Conservation (phyloP, 2,888 invertebrate species). For the Heliconius aoede region DNA sequence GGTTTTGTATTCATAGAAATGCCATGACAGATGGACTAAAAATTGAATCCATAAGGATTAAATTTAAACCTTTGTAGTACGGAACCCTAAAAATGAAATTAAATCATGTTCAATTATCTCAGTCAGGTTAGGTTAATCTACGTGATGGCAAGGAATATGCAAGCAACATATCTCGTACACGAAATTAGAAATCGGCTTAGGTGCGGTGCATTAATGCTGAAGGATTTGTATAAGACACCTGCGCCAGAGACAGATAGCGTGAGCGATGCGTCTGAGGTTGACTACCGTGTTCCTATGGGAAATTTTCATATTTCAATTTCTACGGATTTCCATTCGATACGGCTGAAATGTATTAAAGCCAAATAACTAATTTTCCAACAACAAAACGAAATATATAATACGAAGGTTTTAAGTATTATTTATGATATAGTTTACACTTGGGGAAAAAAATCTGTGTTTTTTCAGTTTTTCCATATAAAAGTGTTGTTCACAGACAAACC, state of each 20-base stretch:
- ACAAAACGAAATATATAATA: neutral
- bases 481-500: too few relatives aligned
- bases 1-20: too few relatives aligned
- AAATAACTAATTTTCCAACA: too few relatives aligned
- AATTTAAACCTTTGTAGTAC: too few relatives aligned
- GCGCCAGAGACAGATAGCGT: conserved; percentile 5
- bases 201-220: neutral
- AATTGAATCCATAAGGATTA: too few relatives aligned
- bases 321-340: too few relatives aligned
- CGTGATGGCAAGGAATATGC: neutral
- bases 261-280: conserved; percentile 12
- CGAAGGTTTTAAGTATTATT: neutral
- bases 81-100: neutral
- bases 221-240: conserved; percentile 20
- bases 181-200: conserved; percentile 23
- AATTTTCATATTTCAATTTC: too few relatives aligned
- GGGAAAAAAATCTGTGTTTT: neutral
- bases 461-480: too few relatives aligned
- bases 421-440: neutral
- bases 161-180: conserved; percentile 18
- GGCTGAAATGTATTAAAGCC: neutral
- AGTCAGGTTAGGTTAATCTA: too few relatives aligned
- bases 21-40: too few relatives aligned
- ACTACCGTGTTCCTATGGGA: neutral
- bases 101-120: neutral